Evolutionary conservation across 1,140 invertebrate species (phyloP).

Genomic region (Macrobrachium nipponense): DNA sequence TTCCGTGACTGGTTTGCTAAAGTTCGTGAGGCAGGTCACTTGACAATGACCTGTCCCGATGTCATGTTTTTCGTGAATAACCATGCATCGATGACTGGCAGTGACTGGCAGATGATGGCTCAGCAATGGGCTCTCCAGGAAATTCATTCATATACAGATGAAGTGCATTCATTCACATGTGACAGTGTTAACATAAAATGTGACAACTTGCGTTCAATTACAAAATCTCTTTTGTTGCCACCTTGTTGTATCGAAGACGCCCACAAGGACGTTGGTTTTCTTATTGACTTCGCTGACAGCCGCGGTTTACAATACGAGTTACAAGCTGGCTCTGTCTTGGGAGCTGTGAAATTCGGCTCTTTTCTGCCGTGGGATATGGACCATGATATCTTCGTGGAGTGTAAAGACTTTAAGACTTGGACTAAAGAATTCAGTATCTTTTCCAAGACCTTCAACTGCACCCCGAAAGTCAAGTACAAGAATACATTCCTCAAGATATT

Average conservation of each 20-base stretch:
- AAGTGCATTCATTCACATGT: neutral
- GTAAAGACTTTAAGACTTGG: slow-evolving; percentile 28
- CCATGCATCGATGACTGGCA: slow-evolving; percentile 13
- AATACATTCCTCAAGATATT: slow-evolving; percentile 12
- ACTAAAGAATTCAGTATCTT: neutral
- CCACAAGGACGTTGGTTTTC: neutral
- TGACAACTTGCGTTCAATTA: neutral
- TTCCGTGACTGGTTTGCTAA: slow-evolving; percentile 34
- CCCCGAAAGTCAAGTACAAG: neutral
- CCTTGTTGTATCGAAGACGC: neutral
- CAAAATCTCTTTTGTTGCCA: slow-evolving; percentile 11
- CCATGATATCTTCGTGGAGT: slow-evolving; percentile 44
- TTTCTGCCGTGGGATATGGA: slow-evolving; percentile 59
- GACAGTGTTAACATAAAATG: slow-evolving; percentile 9
- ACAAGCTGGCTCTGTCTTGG: slow-evolving; percentile 42
- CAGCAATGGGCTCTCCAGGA: slow-evolving; percentile 1
- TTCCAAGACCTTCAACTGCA: neutral
- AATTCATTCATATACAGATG: neutral
- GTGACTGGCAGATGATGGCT: slow-evolving; percentile 10
- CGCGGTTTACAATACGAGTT: slow-evolving; percentile 40
- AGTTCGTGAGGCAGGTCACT: slow-evolving; percentile 26
- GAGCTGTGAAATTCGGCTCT: slow-evolving; percentile 53
- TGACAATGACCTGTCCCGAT: slow-evolving; percentile 29
- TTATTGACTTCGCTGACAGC: slow-evolving; percentile 3
- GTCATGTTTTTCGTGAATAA: slow-evolving; percentile 30